Percentiles rank a stretch among this genome's conserved stretches.
phyloP scores from a whole-genome alignment of 2,113 vertebrate species.

The Hystrix brachyura region DNA sequence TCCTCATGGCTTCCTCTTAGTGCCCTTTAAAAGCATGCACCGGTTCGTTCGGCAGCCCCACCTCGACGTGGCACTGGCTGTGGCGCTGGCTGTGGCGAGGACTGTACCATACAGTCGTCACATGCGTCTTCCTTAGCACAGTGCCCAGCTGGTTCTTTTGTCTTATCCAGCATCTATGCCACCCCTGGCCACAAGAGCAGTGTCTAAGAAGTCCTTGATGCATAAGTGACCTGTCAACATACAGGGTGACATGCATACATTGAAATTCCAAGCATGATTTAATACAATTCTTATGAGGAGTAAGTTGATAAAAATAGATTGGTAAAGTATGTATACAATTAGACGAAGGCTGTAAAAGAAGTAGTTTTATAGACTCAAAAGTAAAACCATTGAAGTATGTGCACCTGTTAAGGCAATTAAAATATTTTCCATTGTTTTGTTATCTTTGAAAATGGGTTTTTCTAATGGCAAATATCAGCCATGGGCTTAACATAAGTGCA shows the following conservation, averaged over 20 bases:
- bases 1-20: neutral
- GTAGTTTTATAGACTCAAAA: neutral
- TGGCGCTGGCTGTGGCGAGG: neutral
- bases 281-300: neutral
- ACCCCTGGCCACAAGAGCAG: neutral
- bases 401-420: constrained; percentile 4
- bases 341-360: constrained; percentile 20
- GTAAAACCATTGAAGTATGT: neutral
- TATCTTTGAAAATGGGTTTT: constrained; percentile 6
- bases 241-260: neutral
- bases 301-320: neutral
- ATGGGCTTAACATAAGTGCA: neutral
- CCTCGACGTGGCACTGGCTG: neutral
- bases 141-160: neutral
- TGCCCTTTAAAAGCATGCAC: neutral
- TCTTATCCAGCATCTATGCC: neutral
- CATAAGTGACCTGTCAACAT: neutral
- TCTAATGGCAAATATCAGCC: neutral
- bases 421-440: constrained; percentile 35
- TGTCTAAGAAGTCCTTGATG: neutral
- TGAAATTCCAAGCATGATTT: constrained; percentile 8
- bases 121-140: neutral
- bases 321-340: neutral
- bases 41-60: neutral
- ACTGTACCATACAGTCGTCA: neutral